These are phyloP conservation scores for Nemurella pictetii DNA, from an alignment of 2,888 invertebrate genomes.

Conservation along the genomic window DNA sequence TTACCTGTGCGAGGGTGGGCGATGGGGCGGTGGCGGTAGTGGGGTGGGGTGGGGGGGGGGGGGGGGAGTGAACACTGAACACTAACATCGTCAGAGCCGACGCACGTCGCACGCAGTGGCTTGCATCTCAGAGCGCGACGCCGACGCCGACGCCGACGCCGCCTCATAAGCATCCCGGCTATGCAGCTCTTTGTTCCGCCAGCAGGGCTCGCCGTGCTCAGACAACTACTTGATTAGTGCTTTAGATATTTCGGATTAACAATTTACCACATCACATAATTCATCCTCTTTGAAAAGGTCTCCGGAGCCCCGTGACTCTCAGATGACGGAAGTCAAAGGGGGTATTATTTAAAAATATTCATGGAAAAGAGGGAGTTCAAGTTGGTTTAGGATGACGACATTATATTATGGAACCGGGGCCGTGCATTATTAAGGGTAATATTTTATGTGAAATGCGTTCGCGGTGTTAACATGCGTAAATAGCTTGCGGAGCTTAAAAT, in stretches of 20 bases:
- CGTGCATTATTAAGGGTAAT: not conserved
- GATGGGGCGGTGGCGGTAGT: not conserved
- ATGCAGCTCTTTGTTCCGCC: not conserved
- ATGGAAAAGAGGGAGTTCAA: slow-evolving; percentile 2
- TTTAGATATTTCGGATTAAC: not conserved
- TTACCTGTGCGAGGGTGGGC: not conserved
- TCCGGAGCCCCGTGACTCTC: not conserved
- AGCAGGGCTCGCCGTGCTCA: not conserved
- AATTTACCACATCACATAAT: not conserved
- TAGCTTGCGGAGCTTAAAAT: not conserved
- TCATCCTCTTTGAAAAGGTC: not conserved
- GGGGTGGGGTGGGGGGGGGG: not conserved
- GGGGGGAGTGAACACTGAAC: not conserved
- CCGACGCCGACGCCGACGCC: not conserved
- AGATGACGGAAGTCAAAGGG: slow-evolving; percentile 12
- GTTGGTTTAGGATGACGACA: not conserved
- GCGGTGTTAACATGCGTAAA: not conserved
- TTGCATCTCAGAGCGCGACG: not conserved
- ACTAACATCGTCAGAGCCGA: not conserved
- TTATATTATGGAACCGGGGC: not conserved
- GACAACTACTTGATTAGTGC: not conserved
- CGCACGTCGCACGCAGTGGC: not conserved
- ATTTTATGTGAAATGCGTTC: not conserved
- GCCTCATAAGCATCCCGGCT: too few species aligned
- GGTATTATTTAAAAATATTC: slow-evolving; percentile 20